Base-by-base conservation (phyloP, 2,888 invertebrate species). In the Ceramica pisi region DNA sequence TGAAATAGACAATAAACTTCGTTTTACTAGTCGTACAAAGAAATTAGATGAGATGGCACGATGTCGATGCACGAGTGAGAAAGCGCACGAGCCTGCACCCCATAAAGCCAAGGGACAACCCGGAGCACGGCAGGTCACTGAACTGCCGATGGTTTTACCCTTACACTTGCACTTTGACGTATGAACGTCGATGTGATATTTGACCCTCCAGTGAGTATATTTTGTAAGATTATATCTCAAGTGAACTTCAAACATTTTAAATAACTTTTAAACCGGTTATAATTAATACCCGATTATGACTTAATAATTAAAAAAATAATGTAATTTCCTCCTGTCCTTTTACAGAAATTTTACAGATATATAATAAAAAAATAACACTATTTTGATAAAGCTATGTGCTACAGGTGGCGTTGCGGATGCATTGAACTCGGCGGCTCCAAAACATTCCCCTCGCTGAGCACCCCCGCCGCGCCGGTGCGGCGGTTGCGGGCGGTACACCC, bases 91-190 rank as follows among this genome's bases (percentile, higher is more conserved):
- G 88, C 88, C 88, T 92, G 93, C 94, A 94, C 94, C 94, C 94
- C 93, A 93, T 93, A 91, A 89, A 89, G 91, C 89, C 90, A 92
- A 90, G 92, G 94, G 94, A 93, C 92, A 86, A 88, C 81, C 76
- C 76, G 89, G 89, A 90, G 89, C 88, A 89, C 78, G 85, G 84
- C 92, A 91, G 95, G 94, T 95, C 95, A 95, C 84, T 93, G 95
- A 95, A 94, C 95, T 87, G 86, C 84, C 88, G 81, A 87, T 89
- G 88, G 89, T 88, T 90, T 88, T 89, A 90, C 91, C 92, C 92
- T 86, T 89, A 89, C 85, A 77, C 92, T 86, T 89, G 88, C 85
- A 77, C 83, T 83, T 84, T 83, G 83, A 81, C 78, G 85, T 80
- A 81, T 66, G 57, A 66, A 83, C 82, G 72, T 78, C 80, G 67